Evolutionary conservation across 2,113 vertebrate genomes (phyloP), one percentile per base, ranked within the genome.

Genomic region (Columba janthina): DNA sequence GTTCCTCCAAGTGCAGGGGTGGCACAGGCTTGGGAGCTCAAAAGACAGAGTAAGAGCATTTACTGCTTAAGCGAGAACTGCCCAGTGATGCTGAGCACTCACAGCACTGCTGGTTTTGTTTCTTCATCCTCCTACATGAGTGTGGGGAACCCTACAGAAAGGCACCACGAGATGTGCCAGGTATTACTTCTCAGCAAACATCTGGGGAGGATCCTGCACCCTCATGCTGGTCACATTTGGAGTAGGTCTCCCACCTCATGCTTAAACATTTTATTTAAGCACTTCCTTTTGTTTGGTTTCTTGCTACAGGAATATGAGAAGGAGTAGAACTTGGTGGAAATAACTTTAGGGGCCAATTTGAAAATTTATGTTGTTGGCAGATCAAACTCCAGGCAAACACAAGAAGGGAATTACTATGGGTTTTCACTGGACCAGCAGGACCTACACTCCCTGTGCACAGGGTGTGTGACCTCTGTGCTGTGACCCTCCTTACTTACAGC

Each of bases 151-250:
- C 29, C 34, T 51, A 25, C 0, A 1, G 15, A 44, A 22, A 36
- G 34, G 31, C 12, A 48, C 5, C 40, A 17, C 9, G 6, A 4
- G 12, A 31, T 25, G 26, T 20, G n/a, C 36, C 38, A 58, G 8
- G 25, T 4, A 3, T 13, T 48, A 17, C 32, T 48, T 26, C 42
- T 25, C 57, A 54, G 22, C 24, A 50, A 36, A 5, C 19, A 19
- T 32, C 11, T 64, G 16, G 29, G n/a, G 19, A 62, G 15, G 22
- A 71, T n/a, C 31, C 51, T 71, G 40, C 57, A 75, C 9, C 10
- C 10, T 77, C 20, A 3, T 0, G 0, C 8, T 18, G 8, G 2
- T 26, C 28, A 16, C 12, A 15, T 21, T 58, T 32, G 42, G 64
- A 80, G 76, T 3, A 42, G 29, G 5, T 58, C 26, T 53, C 64